Conservation (phyloP, 2,113 vertebrate species). For the Oostethus manadensis region DNA sequence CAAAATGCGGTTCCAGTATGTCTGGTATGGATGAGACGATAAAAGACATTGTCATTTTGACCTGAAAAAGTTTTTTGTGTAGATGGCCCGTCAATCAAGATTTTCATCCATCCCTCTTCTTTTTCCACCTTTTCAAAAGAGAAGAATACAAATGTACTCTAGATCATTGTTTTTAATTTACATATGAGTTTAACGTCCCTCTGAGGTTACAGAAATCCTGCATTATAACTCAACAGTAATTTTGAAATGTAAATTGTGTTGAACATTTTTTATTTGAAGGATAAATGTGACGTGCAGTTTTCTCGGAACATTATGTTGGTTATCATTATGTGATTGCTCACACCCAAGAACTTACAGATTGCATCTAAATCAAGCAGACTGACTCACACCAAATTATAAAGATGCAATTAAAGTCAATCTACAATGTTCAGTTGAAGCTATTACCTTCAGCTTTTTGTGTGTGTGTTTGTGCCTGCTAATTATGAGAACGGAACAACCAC, state of each 20-base stretch:
- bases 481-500: neutral
- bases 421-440: constrained; percentile 1
- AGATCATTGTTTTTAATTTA: neutral
- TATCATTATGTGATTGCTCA: constrained; percentile 2
- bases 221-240: neutral
- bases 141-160: neutral
- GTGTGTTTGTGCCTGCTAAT: neutral
- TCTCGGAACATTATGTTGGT: constrained; percentile 1
- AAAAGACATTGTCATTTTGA: no score
- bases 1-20: no score
- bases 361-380: neutral
- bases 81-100: no score
- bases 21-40: no score
- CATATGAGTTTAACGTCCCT: neutral
- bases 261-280: no score
- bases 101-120: neutral
- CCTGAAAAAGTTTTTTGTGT: no score
- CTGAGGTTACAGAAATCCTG: neutral
- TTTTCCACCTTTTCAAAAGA: neutral
- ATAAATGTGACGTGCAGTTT: no score
- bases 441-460: neutral
- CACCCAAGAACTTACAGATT: neutral
- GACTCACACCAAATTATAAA: constrained; percentile 7
- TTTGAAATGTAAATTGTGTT: no score
- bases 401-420: constrained; percentile 1